Base-by-base conservation (phyloP, 2,888 invertebrate genomes). In the Scelioninae gen. 1 region DNA sequence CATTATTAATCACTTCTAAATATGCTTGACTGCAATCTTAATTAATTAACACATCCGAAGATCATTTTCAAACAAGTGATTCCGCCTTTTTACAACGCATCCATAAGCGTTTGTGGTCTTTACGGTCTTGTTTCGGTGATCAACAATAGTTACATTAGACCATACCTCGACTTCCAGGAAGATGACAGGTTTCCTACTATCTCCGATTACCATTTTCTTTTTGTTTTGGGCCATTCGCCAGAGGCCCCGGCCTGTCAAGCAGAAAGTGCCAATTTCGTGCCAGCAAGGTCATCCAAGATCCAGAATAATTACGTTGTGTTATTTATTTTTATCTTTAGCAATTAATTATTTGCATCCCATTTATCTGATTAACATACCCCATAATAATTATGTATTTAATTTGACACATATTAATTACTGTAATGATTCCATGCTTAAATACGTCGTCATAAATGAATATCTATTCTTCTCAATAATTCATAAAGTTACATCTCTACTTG, bases 171-270 rank as follows among this genome's bases (percentile, higher is more conserved):
- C 51, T 71, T 78, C 63, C 56, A 43, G 63, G 78, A 78, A 71
- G 78, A 78, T 49, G 71, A 56, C 56, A 43, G 78, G 78, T 71
- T 78, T 78, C 65, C 29, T 78, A 56, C 69, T 49, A 49, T 71
- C 63, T 78, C 78, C 78, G 65, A 78, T 78, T 78, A 71, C 71
- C 63, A 58, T 56, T 49, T 43, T 58, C 11, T 49, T 13, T 66
- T 40, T 45, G 31, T 31, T 53, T 62, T 43, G 29, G 31, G 43
- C n/a, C 32, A 29, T 15, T 55, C n/a, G 78, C 63, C 58, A 65
- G 38, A 58, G 71, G 47, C 63, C 78, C 31, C 65, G 49, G 65
- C 63, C 78, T 71, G 56, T 71, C 71, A 75, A 29, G 38, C 16
- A 16, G 49, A 75, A 75, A 75, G 65, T 58, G 45, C 47, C 65